Conservation (phyloP, 1,140 invertebrate genomes). For the Drosophila auraria region DNA sequence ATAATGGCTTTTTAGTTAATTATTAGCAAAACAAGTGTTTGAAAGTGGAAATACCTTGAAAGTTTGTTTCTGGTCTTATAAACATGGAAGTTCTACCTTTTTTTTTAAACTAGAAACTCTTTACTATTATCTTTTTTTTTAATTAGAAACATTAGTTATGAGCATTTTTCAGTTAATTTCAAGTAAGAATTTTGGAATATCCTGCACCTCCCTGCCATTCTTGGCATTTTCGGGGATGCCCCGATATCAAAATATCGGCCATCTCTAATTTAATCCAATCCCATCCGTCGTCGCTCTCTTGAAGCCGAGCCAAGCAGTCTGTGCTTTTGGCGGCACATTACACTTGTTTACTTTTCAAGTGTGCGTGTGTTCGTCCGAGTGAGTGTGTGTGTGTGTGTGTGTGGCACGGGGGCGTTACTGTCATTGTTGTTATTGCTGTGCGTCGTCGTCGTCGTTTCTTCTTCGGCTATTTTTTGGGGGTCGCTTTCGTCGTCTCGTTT, state of each 20-base stretch:
- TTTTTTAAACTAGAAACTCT: no score
- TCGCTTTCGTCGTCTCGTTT: conserved; percentile 74
- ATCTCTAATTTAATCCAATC: conserved; percentile 29
- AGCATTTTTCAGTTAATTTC: no score
- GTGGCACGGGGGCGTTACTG: conserved; percentile 70
- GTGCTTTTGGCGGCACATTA: conserved; percentile 78
- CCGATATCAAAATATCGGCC: conserved; percentile 28
- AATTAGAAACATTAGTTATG: no score
- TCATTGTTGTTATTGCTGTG: conserved; percentile 71
- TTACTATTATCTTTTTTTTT: no score
- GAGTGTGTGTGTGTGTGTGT: conserved; percentile 11
- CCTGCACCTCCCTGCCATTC: neutral
- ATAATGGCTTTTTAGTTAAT: no score
- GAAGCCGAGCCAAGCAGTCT: conserved; percentile 76
- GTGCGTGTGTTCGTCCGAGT: conserved; percentile 15
- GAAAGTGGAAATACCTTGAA: no score
- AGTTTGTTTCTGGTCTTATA: no score
- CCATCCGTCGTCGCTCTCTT: conserved; percentile 39
- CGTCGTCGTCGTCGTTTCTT: conserved; percentile 52
- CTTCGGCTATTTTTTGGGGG: conserved; percentile 69
- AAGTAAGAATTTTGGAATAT: neutral
- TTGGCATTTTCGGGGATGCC: conserved; percentile 2
- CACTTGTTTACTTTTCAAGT: conserved; percentile 74
- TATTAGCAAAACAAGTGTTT: no score
- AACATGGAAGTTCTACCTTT: no score